Conservation (phyloP, 2,113 vertebrate genomes). For the Rhynchomys soricoides region DNA sequence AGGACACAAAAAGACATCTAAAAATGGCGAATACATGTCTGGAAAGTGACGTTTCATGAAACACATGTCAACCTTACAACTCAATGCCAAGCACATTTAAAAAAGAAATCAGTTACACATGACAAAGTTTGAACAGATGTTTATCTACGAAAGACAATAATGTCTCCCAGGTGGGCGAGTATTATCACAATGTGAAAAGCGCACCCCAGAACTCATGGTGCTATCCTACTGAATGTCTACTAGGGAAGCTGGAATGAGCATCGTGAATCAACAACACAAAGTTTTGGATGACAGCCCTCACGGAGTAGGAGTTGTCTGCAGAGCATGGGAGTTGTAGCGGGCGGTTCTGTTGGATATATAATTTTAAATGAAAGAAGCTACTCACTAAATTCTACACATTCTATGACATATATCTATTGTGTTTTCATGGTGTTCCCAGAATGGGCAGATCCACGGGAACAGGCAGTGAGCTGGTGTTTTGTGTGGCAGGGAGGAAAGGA, state of each 20-base stretch:
- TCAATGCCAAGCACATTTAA: background rate
- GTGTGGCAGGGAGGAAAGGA: too few species aligned
- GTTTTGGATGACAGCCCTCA: background rate
- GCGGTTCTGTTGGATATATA: background rate
- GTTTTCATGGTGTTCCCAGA: background rate
- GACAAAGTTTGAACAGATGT: background rate
- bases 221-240: background rate
- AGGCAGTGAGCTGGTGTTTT: background rate
- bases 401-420: background rate
- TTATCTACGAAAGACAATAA: background rate
- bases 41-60: background rate
- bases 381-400: background rate
- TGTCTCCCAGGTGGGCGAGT: background rate
- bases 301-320: background rate
- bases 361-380: background rate
- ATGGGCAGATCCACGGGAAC: background rate
- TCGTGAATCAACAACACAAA: background rate
- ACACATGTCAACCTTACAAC: background rate
- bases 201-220: background rate
- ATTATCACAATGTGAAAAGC: too few species aligned
- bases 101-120: background rate
- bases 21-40: background rate
- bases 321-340: background rate
- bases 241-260: background rate
- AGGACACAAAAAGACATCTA: background rate